A percentile compares a stretch with the other conserved stretches of the same genome.
Conservation (phyloP, 2,888 invertebrate genomes). For the Drosophila falleni region DNA sequence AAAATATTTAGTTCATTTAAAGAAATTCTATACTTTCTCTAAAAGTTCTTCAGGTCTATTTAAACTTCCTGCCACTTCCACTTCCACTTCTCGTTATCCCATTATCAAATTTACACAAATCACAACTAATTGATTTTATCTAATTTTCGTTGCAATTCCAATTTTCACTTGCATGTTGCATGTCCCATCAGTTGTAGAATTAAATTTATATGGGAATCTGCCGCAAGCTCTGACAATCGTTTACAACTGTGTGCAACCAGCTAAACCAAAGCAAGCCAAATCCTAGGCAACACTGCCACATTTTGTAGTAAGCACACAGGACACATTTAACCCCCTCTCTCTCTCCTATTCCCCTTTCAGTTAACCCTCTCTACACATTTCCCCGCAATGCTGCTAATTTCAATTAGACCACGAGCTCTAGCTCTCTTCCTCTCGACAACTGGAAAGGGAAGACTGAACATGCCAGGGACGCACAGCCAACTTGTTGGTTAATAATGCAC, state of each 20-base stretch:
- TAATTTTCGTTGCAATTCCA: constrained; percentile 13
- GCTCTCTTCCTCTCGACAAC: constrained; percentile 8
- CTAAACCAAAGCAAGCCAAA: constrained; percentile 24
- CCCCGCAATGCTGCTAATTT: constrained; percentile 66
- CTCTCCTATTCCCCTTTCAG: background rate
- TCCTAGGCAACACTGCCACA: constrained; percentile 43
- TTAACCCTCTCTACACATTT: background rate
- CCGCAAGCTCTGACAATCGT: constrained; percentile 42
- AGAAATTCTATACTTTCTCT: no score
- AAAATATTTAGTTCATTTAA: no score
- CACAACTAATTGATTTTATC: constrained; percentile 29
- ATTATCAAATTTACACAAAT: constrained; percentile 12
- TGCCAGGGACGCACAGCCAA: constrained; percentile 50
- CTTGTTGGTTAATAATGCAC: constrained; percentile 79
- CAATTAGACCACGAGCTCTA: constrained; percentile 72
- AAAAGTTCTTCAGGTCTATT: background rate
- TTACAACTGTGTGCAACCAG: constrained; percentile 30
- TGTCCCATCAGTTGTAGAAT: constrained; percentile 9
- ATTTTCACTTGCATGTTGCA: background rate
- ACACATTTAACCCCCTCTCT: background rate
- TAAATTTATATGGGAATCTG: constrained; percentile 24
- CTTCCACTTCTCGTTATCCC: background rate
- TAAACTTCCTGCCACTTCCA: no score
- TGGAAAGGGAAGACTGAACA: constrained; percentile 23
- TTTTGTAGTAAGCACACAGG: constrained; percentile 32